Evolutionary conservation across 2,113 vertebrate species (phyloP).

Genomic region (Alethe castanea): DNA sequence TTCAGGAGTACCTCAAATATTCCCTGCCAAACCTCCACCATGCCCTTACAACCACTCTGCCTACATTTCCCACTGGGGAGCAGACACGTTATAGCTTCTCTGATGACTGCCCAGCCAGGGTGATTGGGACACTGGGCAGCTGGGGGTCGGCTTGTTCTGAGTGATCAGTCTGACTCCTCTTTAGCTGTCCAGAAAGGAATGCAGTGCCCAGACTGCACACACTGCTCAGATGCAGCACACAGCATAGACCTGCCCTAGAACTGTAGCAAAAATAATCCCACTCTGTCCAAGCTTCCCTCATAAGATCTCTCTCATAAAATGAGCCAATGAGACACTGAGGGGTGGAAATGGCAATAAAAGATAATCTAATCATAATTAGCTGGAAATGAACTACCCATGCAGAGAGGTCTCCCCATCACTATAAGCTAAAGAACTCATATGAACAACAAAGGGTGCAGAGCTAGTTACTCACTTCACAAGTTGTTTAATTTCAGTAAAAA

Average conservation of each 20-base stretch:
- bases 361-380: neutral
- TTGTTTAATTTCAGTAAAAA: slow-evolving; percentile 68
- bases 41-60: neutral
- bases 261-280: neutral
- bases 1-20: neutral
- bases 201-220: neutral
- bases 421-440: neutral
- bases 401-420: neutral
- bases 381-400: neutral
- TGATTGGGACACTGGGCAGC: neutral
- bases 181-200: neutral
- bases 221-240: neutral
- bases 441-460: slow-evolving; percentile 39
- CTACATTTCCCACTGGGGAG: neutral
- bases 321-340: neutral
- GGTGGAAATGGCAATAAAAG: neutral
- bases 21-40: neutral
- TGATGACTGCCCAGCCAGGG: neutral
- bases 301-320: neutral
- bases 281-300: neutral
- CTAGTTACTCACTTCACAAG: slow-evolving; percentile 60
- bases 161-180: neutral
- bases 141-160: neutral
- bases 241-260: neutral
- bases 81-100: accelerated